Conservation (phyloP, 2,797 vertebrate species). For the Myiotriccus ornatus region DNA sequence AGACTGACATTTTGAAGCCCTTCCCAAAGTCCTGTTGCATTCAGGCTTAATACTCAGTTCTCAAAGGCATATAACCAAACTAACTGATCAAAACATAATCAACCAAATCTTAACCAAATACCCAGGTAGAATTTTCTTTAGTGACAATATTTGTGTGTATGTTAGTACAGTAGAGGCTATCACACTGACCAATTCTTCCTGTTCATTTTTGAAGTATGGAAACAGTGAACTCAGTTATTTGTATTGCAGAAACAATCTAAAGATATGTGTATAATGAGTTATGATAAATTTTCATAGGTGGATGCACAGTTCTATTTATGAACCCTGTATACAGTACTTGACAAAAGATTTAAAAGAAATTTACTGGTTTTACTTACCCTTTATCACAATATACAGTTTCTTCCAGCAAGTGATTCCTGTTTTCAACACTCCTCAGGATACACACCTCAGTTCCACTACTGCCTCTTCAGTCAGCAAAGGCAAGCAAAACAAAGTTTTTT, state of each 20-base stretch:
- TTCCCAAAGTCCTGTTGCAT: not conserved
- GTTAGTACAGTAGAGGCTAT: not conserved
- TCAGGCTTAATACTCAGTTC: not conserved
- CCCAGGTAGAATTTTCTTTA: not conserved
- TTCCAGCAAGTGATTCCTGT: not conserved
- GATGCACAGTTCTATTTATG: not conserved
- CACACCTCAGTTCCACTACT: accelerated
- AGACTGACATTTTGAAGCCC: not conserved
- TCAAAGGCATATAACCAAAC: not conserved
- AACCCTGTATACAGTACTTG: not conserved
- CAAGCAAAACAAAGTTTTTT: not conserved
- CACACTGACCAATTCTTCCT: not conserved
- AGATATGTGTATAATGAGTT: not conserved
- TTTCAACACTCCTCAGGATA: not conserved
- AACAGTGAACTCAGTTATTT: not conserved
- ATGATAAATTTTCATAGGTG: not conserved
- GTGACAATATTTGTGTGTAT: no score
- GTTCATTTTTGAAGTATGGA: not conserved
- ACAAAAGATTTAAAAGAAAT: not conserved
- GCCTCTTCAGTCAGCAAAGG: not conserved
- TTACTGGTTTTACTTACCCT: not conserved
- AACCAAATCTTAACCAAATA: not conserved
- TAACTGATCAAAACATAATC: not conserved
- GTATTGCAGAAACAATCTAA: not conserved
- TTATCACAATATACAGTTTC: not conserved